Evolutionary conservation across 1,140 invertebrate genomes (phyloP).

Genomic region (Drosophila watanabei): DNA sequence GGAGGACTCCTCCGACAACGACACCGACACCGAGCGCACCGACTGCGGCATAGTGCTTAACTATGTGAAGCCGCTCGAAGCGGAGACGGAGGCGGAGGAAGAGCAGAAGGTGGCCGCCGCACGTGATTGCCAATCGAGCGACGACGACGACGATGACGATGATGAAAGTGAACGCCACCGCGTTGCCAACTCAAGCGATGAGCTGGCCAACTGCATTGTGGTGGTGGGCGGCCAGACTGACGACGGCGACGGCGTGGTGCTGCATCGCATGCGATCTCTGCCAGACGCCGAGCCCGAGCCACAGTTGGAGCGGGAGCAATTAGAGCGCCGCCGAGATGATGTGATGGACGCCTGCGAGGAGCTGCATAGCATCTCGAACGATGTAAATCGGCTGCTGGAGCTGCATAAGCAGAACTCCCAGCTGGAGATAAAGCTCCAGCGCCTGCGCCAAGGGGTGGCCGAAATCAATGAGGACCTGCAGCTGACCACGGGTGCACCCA

Average conservation of each 20-base stretch:
- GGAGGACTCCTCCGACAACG: conserved; percentile 87
- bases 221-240: conserved; percentile 81
- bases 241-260: conserved; percentile 65
- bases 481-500: conserved; percentile 6
- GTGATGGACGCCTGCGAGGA: conserved; percentile 74
- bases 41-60: conserved; percentile 86
- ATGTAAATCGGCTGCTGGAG: conserved; percentile 79
- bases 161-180: conserved; percentile 79
- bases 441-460: conserved; percentile 73
- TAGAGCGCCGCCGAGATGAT: conserved; percentile 64
- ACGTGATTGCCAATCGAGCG: conserved; percentile 56
- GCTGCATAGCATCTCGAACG: conserved; percentile 80
- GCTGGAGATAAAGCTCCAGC: conserved; percentile 76
- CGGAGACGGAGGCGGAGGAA: conserved; percentile 8
- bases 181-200: conserved; percentile 79
- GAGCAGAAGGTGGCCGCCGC: conserved; percentile 1
- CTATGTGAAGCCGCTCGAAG: conserved; percentile 82
- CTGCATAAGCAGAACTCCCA: conserved; percentile 82
- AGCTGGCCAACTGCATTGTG: conserved; percentile 84
- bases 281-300: conserved; percentile 45
- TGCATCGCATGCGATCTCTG: conserved; percentile 72
- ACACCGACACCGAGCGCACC: conserved; percentile 86
- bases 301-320: conserved; percentile 40
- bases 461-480: conserved; percentile 85
- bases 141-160: conserved; percentile 45